Conservation (phyloP, 2,888 invertebrate genomes). For the Pseudoips prasinana region DNA sequence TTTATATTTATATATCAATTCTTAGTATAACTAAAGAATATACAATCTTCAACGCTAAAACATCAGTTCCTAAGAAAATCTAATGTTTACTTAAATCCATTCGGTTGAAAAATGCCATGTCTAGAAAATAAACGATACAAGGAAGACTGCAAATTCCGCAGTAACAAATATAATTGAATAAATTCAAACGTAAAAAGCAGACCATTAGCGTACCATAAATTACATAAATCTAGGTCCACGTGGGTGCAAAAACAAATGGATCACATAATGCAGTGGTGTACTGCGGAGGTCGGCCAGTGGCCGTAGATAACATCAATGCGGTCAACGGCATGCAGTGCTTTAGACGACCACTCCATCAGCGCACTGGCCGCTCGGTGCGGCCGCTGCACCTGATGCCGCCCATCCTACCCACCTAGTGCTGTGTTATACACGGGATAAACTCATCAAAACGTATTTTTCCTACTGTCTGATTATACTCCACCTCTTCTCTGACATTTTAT, state of each 20-base stretch:
- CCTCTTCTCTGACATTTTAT: too few relatives aligned
- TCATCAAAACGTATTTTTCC: too few relatives aligned
- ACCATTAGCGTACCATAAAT: constrained; percentile 40
- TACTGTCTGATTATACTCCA: too few relatives aligned
- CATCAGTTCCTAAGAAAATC: too few relatives aligned
- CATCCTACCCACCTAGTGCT: constrained; percentile 18
- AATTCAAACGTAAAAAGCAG: constrained; percentile 28
- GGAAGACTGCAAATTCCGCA: constrained; percentile 22
- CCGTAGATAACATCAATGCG: constrained; percentile 36
- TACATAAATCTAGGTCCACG: constrained; percentile 44
- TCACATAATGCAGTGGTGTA: constrained; percentile 39
- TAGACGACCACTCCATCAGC: constrained; percentile 9
- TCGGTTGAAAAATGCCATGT: constrained; percentile 17
- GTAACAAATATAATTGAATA: constrained; percentile 30
- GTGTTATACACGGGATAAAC: too few relatives aligned
- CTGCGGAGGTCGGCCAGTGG: constrained; percentile 16
- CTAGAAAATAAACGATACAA: constrained; percentile 24
- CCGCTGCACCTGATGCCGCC: constrained; percentile 13
- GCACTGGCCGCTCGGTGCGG: constrained; percentile 15
- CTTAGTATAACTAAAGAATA: too few relatives aligned
- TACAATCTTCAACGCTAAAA: too few relatives aligned
- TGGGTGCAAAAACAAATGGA: constrained; percentile 43
- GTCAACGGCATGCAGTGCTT: constrained; percentile 27
- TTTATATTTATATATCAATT: too few relatives aligned
- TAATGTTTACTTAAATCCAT: constrained; percentile 6